phyloP scores from a whole-genome alignment of 2,888 invertebrate species.

The Hydropsyche betteni region DNA sequence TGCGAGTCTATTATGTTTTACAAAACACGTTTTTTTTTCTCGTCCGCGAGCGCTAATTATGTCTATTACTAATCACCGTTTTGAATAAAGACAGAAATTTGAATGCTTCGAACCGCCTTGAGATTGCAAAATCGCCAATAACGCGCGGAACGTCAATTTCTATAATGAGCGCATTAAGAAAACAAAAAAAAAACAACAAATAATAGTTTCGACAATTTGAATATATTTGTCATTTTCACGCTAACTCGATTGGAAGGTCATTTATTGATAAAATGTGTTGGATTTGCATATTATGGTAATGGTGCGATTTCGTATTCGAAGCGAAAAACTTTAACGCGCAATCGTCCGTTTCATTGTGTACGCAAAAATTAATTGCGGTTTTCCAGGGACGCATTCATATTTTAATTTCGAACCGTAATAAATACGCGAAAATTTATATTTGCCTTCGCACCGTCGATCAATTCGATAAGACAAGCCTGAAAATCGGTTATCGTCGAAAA shows the following conservation, averaged over 20 bases:
- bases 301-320: slow-evolving; percentile 14
- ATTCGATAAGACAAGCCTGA: slow-evolving; percentile 23
- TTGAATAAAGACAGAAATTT: slow-evolving; percentile 10
- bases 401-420: too few relatives aligned
- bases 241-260: slow-evolving; percentile 24
- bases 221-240: slow-evolving; percentile 18
- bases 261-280: slow-evolving; percentile 19
- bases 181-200: slow-evolving; percentile 10
- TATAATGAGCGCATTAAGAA: neutral
- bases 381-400: too few relatives aligned
- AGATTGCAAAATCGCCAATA: neutral
- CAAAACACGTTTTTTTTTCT: slow-evolving; percentile 4
- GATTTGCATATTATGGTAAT: slow-evolving; percentile 26
- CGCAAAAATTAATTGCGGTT: neutral
- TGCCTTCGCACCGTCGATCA: neutral
- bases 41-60: neutral
- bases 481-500: slow-evolving; percentile 3
- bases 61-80: slow-evolving; percentile 11
- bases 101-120: neutral
- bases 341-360: neutral
- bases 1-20: neutral
- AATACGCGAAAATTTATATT: too few relatives aligned
- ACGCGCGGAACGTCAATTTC: slow-evolving; percentile 16
- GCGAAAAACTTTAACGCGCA: neutral
- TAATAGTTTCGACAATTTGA: slow-evolving; percentile 23